Base-by-base conservation (phyloP, 2,113 vertebrate species). In the Sardina pilchardus region DNA sequence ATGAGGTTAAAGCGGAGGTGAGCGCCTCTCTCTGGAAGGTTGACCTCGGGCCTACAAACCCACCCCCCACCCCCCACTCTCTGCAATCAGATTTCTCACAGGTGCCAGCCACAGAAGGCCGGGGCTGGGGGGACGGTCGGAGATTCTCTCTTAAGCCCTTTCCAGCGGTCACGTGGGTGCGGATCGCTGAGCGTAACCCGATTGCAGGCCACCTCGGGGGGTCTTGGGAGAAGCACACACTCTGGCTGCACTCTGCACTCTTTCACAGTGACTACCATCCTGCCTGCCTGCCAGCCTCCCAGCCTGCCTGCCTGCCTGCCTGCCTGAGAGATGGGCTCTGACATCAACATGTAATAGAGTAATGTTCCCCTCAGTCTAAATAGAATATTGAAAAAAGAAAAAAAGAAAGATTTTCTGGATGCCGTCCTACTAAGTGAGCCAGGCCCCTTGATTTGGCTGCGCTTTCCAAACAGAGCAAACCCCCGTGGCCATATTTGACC, bases 401-500 rank as follows among this genome's bases (percentile, higher is more conserved):
- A 12, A 7, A 67, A 30, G 14, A 30, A 30, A 30, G 8, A 12
- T 30, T 71, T 71, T 30, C 34, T 78, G 71, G 71, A 78, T 36
- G 30, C 10, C 10, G 34, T 36, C 71, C 71, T 78, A 16, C 71
- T 78, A 78, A 78, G 71, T 78, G 71, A 78, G 71, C 30, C 71
- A 78, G 71, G 14, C 3, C 71, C 12, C 9, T 30, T 12, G 30
- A 78, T 78, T 78, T 78, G 71, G 71, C 71, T 34, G 26, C 10
- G 26, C 34, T 78, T 36, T 78, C 71, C 71, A 78, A 78, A 78
- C 71, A 78, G 30, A 78, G 30, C 71, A 78, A 36, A 36, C 71
- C 71, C 30, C 34, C 16, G 71, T 78, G 71, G 71, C 71, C 71
- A 78, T 78, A 78, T 78, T 78, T 36, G 71, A 78, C 71, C 71